Conservation (phyloP, 2,888 invertebrate species). For the Napeogenes inachia region DNA sequence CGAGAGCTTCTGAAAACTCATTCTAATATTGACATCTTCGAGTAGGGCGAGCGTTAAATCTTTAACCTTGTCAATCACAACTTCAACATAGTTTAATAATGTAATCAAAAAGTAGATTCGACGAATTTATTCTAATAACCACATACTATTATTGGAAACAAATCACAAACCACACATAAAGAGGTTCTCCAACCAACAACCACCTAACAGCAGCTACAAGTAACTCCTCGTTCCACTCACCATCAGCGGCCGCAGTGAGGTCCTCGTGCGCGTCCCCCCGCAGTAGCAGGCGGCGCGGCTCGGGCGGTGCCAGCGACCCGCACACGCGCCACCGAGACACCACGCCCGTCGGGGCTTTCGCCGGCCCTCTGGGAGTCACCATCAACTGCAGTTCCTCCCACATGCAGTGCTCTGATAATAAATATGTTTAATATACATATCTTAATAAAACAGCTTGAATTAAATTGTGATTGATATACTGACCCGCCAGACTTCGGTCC, state of each 20-base stretch:
- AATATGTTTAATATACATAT: too few relatives aligned
- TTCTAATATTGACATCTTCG: too few relatives aligned
- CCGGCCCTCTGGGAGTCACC: constrained; percentile 42
- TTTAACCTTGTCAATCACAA: too few relatives aligned
- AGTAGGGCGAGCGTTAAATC: too few relatives aligned
- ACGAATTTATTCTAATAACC: too few relatives aligned
- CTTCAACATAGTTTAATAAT: too few relatives aligned
- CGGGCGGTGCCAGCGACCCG: constrained; percentile 49
- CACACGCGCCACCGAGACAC: constrained; percentile 64
- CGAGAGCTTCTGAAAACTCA: too few relatives aligned
- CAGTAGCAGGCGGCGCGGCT: constrained; percentile 32
- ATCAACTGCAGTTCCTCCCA: constrained; percentile 49
- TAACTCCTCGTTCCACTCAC: constrained; percentile 21
- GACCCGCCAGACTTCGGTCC: too few relatives aligned
- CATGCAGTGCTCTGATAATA: constrained; percentile 54
- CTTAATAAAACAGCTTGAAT: not conserved
- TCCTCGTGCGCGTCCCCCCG: constrained; percentile 24
- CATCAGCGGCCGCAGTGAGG: constrained; percentile 27
- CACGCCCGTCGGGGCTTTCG: constrained; percentile 29
- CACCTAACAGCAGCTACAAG: not conserved
- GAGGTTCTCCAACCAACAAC: not conserved
- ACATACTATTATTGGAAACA: too few relatives aligned
- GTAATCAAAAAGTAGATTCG: too few relatives aligned
- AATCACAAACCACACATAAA: too few relatives aligned
- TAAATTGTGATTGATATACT: too few relatives aligned